Percentiles rank a stretch among this genome's conserved stretches.
Conservation (phyloP, 2,113 vertebrate genomes). For the Lophotis ruficrista region DNA sequence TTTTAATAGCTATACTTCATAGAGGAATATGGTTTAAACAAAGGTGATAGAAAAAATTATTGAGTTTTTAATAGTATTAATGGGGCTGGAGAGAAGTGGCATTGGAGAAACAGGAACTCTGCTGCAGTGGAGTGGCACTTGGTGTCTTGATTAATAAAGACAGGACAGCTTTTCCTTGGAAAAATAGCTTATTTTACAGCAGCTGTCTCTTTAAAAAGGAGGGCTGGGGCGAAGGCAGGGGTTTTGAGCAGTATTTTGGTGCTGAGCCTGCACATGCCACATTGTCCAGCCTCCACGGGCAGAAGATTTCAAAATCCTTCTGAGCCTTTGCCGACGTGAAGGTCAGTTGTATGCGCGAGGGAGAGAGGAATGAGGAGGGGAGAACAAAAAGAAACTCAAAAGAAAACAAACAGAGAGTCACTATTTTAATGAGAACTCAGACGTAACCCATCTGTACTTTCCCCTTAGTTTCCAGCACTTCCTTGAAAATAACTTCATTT, state of each 20-base stretch:
- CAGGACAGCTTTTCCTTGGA: conserved; percentile 42
- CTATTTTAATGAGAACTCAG: conserved; percentile 60
- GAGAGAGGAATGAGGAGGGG: not conserved
- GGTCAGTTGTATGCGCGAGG: not conserved
- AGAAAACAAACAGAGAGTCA: conserved; percentile 38
- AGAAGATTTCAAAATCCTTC: conserved; percentile 51
- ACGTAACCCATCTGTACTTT: conserved; percentile 47
- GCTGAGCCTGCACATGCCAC: conserved; percentile 58
- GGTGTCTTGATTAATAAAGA: conserved; percentile 61
- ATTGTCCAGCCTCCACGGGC: conserved; percentile 60
- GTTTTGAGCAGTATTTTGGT: conserved; percentile 66
- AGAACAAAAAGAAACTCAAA: conserved; percentile 40
- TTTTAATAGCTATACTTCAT: conserved; percentile 66
- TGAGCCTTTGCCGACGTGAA: conserved; percentile 35
- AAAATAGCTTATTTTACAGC: conserved; percentile 33
- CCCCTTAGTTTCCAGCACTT: conserved; percentile 9
- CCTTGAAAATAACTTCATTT: not conserved
- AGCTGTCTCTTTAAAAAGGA: conserved; percentile 69
- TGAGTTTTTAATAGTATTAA: conserved; percentile 59
- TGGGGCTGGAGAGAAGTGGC: conserved; percentile 37
- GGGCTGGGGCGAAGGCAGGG: conserved; percentile 21
- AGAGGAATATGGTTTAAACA: conserved; percentile 71
- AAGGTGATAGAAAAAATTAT: conserved; percentile 35
- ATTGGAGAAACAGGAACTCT: conserved; percentile 53
- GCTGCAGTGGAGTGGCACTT: conserved; percentile 47